A percentile compares a stretch with the other conserved stretches of the same genome.
Conservation (phyloP, 2,797 vertebrate species). For the Triplophysa yarkandensis region DNA sequence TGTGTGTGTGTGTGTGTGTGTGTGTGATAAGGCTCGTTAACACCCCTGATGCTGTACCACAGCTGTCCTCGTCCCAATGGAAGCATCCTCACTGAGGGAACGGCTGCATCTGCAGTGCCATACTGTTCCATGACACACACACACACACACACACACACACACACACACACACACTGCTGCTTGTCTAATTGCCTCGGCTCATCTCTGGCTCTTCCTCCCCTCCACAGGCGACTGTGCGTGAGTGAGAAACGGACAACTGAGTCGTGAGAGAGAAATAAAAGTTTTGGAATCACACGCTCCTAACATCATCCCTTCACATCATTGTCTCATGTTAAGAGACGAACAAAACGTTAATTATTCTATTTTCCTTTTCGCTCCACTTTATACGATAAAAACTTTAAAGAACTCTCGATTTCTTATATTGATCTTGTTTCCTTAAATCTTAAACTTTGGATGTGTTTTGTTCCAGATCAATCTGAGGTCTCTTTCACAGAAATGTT, state of each 20-base stretch:
- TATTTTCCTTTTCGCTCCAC: too few species aligned
- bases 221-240: conserved; percentile 44
- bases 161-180: conserved; percentile 43
- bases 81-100: conserved; percentile 65
- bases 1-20: conserved; percentile 43
- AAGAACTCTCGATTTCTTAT: too few species aligned
- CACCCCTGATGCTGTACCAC: conserved; percentile 69
- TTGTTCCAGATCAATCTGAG: too few species aligned
- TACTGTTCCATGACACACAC: conserved; percentile 59
- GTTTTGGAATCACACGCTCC: conserved; percentile 42
- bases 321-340: too few species aligned
- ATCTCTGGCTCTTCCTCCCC: conserved; percentile 43
- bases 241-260: conserved; percentile 43
- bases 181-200: conserved; percentile 48
- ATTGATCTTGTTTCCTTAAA: neutral
- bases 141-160: conserved; percentile 27
- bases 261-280: conserved; percentile 44
- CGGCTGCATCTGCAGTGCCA: conserved; percentile 67
- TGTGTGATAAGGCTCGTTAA: conserved; percentile 73
- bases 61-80: conserved; percentile 71
- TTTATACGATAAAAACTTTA: too few species aligned
- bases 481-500: too few species aligned
- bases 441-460: neutral
- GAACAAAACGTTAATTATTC: too few species aligned
- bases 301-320: conserved; percentile 63